Conservation (phyloP, 2,113 vertebrate genomes). For the Rhegmatorhina hoffmannsi region DNA sequence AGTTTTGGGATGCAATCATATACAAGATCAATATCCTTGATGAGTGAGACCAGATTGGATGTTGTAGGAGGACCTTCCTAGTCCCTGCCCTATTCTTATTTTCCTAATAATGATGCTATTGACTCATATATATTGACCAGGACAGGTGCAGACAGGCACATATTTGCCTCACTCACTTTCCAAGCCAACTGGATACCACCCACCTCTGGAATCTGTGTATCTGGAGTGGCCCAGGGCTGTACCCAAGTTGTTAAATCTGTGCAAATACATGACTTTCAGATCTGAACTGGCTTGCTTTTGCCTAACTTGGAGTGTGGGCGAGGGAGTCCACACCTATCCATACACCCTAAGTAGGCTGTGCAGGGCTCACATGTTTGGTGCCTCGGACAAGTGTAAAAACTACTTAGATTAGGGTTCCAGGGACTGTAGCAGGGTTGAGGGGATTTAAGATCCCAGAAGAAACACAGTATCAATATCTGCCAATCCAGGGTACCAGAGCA, state of each 20-base stretch:
- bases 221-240: slow-evolving; percentile 23
- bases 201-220: slow-evolving; percentile 41
- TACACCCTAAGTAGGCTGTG: not conserved
- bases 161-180: slow-evolving; percentile 31
- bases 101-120: slow-evolving; percentile 27
- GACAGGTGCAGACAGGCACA: slow-evolving; percentile 51
- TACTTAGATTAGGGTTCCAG: not conserved
- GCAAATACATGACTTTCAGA: slow-evolving; percentile 39
- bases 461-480: not conserved
- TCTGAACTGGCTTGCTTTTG: slow-evolving; percentile 18
- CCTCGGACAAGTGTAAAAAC: not conserved
- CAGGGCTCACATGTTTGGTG: not conserved
- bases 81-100: slow-evolving; percentile 33
- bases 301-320: slow-evolving; percentile 2
- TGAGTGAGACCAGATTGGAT: slow-evolving; percentile 3
- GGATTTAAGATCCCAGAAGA: not conserved
- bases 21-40: not conserved
- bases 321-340: slow-evolving; percentile 24
- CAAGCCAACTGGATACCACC: slow-evolving; percentile 53
- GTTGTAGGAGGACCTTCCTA: slow-evolving; percentile 20
- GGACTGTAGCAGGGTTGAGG: not conserved
- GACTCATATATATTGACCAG: slow-evolving; percentile 54
- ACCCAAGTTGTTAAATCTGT: slow-evolving; percentile 19
- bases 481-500: not conserved
- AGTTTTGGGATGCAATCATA: not conserved